Evolutionary conservation across 2,113 vertebrate genomes (phyloP).

Genomic region (Petroica traversi): DNA sequence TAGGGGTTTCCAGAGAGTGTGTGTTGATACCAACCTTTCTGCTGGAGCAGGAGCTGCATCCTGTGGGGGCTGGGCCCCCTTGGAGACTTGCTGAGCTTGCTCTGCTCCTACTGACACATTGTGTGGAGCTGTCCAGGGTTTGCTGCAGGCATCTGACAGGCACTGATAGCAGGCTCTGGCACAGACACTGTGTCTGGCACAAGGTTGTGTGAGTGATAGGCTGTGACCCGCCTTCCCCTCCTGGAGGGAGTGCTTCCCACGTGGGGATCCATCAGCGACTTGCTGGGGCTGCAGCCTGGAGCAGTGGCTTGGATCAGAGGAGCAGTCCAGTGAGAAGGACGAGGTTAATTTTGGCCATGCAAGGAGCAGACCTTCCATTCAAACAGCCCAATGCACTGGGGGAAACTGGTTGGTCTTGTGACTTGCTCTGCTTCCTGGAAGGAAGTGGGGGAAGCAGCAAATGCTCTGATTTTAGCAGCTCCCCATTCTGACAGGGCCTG

Average conservation of each 20-base stretch:
- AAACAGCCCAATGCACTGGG: not conserved
- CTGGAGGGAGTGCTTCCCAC: not conserved
- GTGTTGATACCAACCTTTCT: not conserved
- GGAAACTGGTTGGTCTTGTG: not conserved
- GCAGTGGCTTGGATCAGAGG: not conserved
- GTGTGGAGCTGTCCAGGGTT: not conserved
- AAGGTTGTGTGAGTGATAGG: conserved; percentile 7
- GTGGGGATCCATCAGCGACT: rapidly evolving
- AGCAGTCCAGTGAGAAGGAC: not conserved
- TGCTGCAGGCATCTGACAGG: conserved; percentile 30
- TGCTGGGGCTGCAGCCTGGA: not conserved
- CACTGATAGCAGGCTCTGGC: not conserved
- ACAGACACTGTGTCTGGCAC: not conserved
- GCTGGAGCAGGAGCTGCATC: not conserved
- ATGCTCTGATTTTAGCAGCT: not conserved
- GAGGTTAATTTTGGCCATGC: not conserved
- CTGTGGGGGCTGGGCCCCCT: not conserved
- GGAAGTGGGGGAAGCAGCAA: not conserved
- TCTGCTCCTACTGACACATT: not conserved
- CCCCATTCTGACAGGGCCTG: rapidly evolving
- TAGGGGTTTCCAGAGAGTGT: not conserved
- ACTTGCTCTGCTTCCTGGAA: not conserved
- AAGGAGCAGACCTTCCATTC: not conserved
- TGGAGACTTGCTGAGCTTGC: not conserved
- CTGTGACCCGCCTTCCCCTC: conserved; percentile 22